Evolutionary conservation across 2,113 vertebrate genomes (phyloP), one percentile per base, ranked within the genome.

Genomic region (Tenebrosternarchus preto): DNA sequence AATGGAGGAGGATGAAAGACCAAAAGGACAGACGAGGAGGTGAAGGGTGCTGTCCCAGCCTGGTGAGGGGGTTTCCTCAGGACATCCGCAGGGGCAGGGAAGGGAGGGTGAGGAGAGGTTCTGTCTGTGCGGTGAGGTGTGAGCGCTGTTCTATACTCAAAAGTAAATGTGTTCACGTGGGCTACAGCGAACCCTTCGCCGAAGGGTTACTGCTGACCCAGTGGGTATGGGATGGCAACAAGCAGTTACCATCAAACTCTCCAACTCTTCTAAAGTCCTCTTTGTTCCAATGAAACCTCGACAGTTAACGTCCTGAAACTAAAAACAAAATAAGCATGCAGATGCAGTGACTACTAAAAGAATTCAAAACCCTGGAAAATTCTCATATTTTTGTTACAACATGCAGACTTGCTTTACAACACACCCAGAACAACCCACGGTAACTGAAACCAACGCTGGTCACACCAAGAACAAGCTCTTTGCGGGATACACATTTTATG

Each of bases 21-120:
- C 63, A 86, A 86, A 36, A 53, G 33, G 71, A 73, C 82, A 86
- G 91, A 90, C 77, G 81, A 66, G 61, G 39, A 81, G 83, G 84
- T 57, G 80, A 86, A 50, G 76, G 89, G 80, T 22, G 80, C 78
- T 69, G 73, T 84, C 77, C 78, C 90, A 89, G 76, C 83, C 85
- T 75, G 63, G 74, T 82, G 81, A 39, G 86, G 73, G 78, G 73
- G 79, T 83, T 92, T 94, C 91, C 92, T 91, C 80, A 88, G 91
- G 92, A 94, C 88, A 89, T 92, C 90, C 86, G 50, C 82, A 55
- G 76, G 78, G 82, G 81, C 70, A 76, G 81, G 64, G 78, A 82
- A 83, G 84, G 83, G 84, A 84, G 77, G n/a, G 36, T 67, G 29
- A 70, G 70, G 33, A 71, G 33, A 75, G 67, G 50, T 55, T 64